phyloP scores from a whole-genome alignment of 2,888 invertebrate species.

The Heliconius aoede region DNA sequence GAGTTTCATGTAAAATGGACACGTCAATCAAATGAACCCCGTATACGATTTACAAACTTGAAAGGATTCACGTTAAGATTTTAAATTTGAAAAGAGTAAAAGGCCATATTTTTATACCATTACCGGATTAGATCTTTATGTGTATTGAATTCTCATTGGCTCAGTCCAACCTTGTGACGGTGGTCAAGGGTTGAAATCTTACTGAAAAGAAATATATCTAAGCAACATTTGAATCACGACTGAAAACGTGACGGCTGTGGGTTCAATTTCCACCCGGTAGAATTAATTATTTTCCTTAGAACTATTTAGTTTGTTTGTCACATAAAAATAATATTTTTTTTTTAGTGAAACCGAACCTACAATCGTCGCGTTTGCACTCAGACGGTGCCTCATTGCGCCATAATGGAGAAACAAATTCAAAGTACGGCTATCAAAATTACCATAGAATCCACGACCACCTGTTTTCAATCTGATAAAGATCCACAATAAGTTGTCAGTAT shows the following conservation, averaged over 20 bases:
- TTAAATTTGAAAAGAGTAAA: constrained; percentile 54
- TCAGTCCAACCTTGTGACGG: background rate
- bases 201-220: no score
- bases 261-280: no score
- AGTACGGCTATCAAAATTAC: background rate
- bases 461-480: constrained; percentile 10
- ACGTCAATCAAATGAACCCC: constrained; percentile 66
- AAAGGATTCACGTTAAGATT: constrained; percentile 68
- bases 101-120: constrained; percentile 40
- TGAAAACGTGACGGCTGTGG: no score
- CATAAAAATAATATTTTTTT: background rate
- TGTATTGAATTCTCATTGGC: background rate
- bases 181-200: no score
- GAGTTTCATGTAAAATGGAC: constrained; percentile 44
- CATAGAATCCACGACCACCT: constrained; percentile 9
- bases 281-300: no score
- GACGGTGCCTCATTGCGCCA: background rate
- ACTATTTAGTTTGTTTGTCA: no score
- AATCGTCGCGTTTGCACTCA: no score
- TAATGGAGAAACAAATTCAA: background rate
- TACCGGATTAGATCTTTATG: constrained; percentile 21
- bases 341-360: background rate
- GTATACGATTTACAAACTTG: constrained; percentile 70
- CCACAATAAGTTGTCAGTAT: constrained; percentile 10
- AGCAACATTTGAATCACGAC: no score